Conservation (phyloP, 2,888 invertebrate species). For the Iphiclides podalirius region DNA sequence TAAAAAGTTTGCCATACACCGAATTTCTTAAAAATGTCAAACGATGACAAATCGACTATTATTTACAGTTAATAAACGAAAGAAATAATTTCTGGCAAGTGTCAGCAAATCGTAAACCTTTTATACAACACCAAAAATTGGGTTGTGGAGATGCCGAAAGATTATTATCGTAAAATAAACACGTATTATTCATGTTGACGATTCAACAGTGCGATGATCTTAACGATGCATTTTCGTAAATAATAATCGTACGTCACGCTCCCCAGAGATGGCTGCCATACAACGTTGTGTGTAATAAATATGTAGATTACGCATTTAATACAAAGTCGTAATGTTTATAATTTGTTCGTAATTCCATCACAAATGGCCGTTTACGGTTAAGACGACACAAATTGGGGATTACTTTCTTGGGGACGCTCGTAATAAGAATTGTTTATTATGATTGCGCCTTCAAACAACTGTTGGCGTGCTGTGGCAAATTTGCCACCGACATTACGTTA, state of each 20-base stretch:
- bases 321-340: conserved; percentile 8
- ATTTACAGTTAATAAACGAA: neutral
- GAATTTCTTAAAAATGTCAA: neutral
- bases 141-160: neutral
- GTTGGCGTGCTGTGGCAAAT: neutral
- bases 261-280: conserved; percentile 10
- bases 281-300: conserved; percentile 3
- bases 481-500: conserved; percentile 5
- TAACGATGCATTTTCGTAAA: conserved; percentile 15
- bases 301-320: conserved; percentile 15
- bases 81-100: too few relatives aligned
- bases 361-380: conserved; percentile 1
- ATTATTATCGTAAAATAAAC: conserved; percentile 18
- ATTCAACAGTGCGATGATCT: conserved; percentile 9
- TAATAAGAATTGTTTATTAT: conserved; percentile 12
- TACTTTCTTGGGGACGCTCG: neutral
- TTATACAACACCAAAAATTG: neutral
- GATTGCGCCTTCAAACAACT: conserved; percentile 1
- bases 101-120: neutral
- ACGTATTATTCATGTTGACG: conserved; percentile 10
- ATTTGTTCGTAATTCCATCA: conserved; percentile 14
- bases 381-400: conserved; percentile 1
- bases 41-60: neutral
- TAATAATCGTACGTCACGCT: conserved; percentile 18
- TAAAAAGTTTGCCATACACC: neutral